phyloP scores from a whole-genome alignment of 2,888 invertebrate genomes.

The Cremastobaeus sp. region DNA sequence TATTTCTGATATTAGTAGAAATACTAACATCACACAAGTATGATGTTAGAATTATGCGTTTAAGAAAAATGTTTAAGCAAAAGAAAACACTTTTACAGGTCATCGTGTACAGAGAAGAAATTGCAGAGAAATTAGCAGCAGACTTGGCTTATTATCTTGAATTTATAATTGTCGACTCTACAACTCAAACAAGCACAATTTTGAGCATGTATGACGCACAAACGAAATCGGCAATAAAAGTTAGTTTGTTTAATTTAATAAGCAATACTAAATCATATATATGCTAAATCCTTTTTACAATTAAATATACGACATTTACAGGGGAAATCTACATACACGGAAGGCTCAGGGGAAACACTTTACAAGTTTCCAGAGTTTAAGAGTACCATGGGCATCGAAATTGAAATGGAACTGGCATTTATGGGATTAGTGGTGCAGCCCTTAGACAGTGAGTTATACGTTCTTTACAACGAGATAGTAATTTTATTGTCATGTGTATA shows the following conservation, averaged over 20 bases:
- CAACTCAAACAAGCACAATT: constrained; percentile 61
- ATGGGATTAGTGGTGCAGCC: constrained; percentile 84
- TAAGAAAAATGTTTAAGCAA: not conserved
- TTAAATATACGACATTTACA: constrained; percentile 46
- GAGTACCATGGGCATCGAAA: constrained; percentile 74
- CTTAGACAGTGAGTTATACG: constrained; percentile 80
- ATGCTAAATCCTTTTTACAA: constrained; percentile 2
- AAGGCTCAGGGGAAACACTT: constrained; percentile 75
- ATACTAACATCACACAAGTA: too few relatives aligned
- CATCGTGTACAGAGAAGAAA: constrained; percentile 69
- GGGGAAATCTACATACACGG: constrained; percentile 71
- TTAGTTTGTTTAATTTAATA: too few relatives aligned
- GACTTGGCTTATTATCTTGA: constrained; percentile 78
- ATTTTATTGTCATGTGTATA: not conserved
- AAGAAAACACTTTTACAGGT: constrained; percentile 62
- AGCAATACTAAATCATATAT: too few relatives aligned
- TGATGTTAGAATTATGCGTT: too few relatives aligned
- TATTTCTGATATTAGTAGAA: too few relatives aligned
- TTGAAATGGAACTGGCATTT: constrained; percentile 81
- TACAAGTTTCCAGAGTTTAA: constrained; percentile 79
- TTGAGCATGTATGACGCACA: constrained; percentile 63
- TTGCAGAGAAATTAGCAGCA: constrained; percentile 74
- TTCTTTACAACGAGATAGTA: not conserved
- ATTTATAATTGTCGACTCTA: constrained; percentile 75
- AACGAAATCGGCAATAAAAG: constrained; percentile 55